phyloP scores from a whole-genome alignment of 1,140 invertebrate genomes.

The Theocolax elegans region DNA sequence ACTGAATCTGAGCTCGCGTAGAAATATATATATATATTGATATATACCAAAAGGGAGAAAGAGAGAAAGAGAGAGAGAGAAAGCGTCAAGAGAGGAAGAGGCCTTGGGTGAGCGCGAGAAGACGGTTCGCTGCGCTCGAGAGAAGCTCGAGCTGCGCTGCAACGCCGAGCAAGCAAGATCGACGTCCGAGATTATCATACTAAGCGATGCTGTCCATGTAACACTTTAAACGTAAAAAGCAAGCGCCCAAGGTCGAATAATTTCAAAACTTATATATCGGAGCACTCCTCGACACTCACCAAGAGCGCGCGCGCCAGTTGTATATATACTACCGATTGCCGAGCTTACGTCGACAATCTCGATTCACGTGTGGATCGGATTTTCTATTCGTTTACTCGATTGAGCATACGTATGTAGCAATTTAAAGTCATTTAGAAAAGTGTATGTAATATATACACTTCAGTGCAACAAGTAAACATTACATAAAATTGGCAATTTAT shows the following conservation, averaged over 20 bases:
- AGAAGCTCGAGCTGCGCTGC: slow-evolving; percentile 1
- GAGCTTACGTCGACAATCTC: too few relatives aligned
- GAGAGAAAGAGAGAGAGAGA: slow-evolving; percentile 12
- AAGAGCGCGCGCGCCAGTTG: background rate
- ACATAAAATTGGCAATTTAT: too few relatives aligned
- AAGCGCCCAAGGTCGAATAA: slow-evolving; percentile 52
- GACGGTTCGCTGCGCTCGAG: slow-evolving; percentile 22
- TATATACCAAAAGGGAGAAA: background rate
- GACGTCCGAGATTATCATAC: slow-evolving; percentile 55
- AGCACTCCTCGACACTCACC: slow-evolving; percentile 37
- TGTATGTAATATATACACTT: too few relatives aligned
- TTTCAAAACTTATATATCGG: slow-evolving; percentile 53
- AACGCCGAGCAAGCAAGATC: slow-evolving; percentile 46
- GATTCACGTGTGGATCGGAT: too few relatives aligned
- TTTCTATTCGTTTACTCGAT: too few relatives aligned
- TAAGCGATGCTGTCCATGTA: slow-evolving; percentile 57
- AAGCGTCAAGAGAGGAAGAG: slow-evolving; percentile 36
- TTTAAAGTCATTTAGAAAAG: too few relatives aligned
- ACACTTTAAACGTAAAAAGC: slow-evolving; percentile 56
- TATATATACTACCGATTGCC: too few relatives aligned
- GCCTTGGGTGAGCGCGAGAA: slow-evolving; percentile 21
- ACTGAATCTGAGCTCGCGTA: too few relatives aligned
- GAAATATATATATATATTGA: too few relatives aligned
- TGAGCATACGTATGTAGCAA: too few relatives aligned
- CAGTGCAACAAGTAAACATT: too few relatives aligned